Evolutionary conservation across 2,113 vertebrate genomes (phyloP), one percentile per base, ranked within the genome.

Genomic region (Sebastes schlegelii): DNA sequence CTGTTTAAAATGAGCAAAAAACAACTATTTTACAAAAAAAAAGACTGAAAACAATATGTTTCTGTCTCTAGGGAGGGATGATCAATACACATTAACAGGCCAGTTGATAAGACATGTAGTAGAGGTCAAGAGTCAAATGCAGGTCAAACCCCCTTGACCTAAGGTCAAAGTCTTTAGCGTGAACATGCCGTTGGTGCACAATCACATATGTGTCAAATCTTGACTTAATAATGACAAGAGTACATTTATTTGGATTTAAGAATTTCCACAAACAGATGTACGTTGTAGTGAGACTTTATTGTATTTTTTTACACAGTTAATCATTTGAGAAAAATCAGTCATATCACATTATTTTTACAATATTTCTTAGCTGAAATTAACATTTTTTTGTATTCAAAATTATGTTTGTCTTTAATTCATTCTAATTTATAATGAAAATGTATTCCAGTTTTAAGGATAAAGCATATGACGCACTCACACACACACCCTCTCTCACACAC

Each of bases 91-190:
- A 93, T 95, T 96, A 97, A 96, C 96, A 96, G 95, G 95, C 93
- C 87, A 95, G 95, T 95, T 96, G 95, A 97, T 97, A 96, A 97
- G 96, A 97, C 96, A 97, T 96, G 95, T 96, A 96, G 95, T 94
- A 91, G 95, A 96, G 97, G 96, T 98, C 97, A 98, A 93, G 95
- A 96, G 97, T 98, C 97, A 98, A 97, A 97, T 92, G 95, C 94
- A 95, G 97, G 96, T 96, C 96, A 97, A 97, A 97, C 94, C 95
- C 96, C 95, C 96, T 97, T 97, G 97, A 97, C 96, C 96, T 93
- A 79, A 93, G 97, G 97, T 98, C 96, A 98, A 96, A 96, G 96
- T 96, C 92, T 96, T 96, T 95, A 97, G 96, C 75, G 91, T 88
- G 90, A 95, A 96, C 90, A 95, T 94, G 95, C 93, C 95, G 93